These are phyloP conservation scores for Dipodomys ordii DNA, from an alignment of 2,113 vertebrate species.

Conservation along the genomic window DNA sequence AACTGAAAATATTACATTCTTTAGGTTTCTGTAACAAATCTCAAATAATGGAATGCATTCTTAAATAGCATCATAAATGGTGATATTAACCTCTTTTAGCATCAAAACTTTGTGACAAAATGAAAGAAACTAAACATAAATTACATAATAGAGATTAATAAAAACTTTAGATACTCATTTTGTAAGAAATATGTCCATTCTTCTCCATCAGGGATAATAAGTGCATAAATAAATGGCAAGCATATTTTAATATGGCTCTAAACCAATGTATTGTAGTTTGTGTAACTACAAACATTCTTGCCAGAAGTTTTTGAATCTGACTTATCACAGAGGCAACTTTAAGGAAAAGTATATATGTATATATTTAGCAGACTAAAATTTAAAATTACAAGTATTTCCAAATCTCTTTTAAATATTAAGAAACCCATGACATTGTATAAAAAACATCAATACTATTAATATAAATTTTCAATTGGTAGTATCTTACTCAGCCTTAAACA, in stretches of 20 bases:
- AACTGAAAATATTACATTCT: not conserved
- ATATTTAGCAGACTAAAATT: not conserved
- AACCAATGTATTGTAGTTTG: not conserved
- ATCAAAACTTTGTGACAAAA: not conserved
- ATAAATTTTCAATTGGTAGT: no score
- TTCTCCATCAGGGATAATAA: not conserved
- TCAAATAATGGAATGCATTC: not conserved
- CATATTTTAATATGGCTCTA: not conserved
- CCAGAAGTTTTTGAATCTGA: not conserved
- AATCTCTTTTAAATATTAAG: not conserved
- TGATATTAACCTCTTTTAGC: not conserved
- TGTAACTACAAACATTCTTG: not conserved
- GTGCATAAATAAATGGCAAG: not conserved
- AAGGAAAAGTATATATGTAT: not conserved
- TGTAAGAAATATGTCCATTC: constrained; percentile 59
- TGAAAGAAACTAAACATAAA: constrained; percentile 56
- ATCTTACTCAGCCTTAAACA: not conserved
- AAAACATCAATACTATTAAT: not conserved
- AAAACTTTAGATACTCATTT: not conserved
- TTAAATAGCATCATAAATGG: not conserved
- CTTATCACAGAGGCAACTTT: not conserved
- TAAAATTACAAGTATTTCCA: not conserved
- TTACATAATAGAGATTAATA: not conserved
- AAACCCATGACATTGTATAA: not conserved
- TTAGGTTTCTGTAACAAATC: not conserved